Percentiles rank a stretch among this genome's conserved stretches.
Evolutionary conservation across 1,140 invertebrate species (phyloP).

Genomic region (Aphidius gifuensis): DNA sequence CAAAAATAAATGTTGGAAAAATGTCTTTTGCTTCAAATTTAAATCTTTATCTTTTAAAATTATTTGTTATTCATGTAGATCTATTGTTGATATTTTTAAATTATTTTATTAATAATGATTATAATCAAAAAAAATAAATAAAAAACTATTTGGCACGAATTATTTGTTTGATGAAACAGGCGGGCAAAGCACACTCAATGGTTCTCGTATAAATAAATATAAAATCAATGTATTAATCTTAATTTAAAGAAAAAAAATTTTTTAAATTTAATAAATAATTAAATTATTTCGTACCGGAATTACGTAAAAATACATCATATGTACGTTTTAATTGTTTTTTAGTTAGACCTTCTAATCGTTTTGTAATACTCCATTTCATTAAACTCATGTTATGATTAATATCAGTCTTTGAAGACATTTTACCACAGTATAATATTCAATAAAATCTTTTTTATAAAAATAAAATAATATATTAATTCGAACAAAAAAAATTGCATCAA

Average conservation of each 20-base stretch:
- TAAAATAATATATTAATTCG: no score
- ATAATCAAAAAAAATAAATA: not conserved
- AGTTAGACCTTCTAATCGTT: constrained; percentile 34
- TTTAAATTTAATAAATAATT: no score
- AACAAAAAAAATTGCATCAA: no score
- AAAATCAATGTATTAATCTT: no score
- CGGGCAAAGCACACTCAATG: no score
- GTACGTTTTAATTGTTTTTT: constrained; percentile 6
- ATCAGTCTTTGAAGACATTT: not conserved
- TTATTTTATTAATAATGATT: not conserved
- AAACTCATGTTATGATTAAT: constrained; percentile 40
- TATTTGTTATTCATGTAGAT: not conserved
- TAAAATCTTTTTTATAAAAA: not conserved
- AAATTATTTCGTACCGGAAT: not conserved
- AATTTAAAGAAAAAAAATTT: constrained; percentile 2
- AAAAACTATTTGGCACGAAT: not conserved
- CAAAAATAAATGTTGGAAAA: no score
- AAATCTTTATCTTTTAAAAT: no score
- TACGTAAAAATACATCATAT: constrained; percentile 39
- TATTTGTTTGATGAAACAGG: no score
- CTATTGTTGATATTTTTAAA: not conserved
- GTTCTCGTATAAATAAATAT: no score
- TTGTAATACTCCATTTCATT: constrained; percentile 52
- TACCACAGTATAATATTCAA: not conserved
- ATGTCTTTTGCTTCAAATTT: not conserved